phyloP scores from a whole-genome alignment of 2,888 invertebrate species.

The Sinohyriopsis cumingii region DNA sequence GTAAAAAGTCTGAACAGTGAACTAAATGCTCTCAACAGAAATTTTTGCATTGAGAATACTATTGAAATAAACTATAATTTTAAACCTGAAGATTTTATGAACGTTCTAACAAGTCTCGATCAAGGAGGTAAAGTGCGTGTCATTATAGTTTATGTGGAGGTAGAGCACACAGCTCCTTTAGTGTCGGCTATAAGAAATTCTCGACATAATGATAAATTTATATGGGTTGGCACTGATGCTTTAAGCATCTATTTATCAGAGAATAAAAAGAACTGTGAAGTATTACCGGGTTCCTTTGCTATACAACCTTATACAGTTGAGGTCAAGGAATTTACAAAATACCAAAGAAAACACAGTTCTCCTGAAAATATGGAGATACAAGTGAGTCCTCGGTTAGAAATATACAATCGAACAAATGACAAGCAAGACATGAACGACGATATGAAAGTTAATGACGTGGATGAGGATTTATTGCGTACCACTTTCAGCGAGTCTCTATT shows the following conservation, averaged over 20 bases:
- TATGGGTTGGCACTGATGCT: constrained; percentile 66
- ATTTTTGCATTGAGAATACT: constrained; percentile 52
- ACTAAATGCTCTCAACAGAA: constrained; percentile 9
- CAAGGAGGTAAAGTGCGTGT: constrained; percentile 37
- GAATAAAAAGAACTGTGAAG: constrained; percentile 26
- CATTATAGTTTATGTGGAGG: constrained; percentile 61
- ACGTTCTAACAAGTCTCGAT: constrained; percentile 13
- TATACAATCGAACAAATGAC: too few relatives aligned
- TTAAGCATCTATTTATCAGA: constrained; percentile 33
- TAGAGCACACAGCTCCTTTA: constrained; percentile 47
- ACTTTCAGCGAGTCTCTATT: constrained; percentile 34
- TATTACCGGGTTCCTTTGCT: constrained; percentile 32
- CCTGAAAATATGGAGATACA: too few relatives aligned
- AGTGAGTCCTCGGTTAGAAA: too few relatives aligned
- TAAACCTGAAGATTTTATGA: constrained; percentile 9
- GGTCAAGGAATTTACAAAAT: constrained; percentile 12
- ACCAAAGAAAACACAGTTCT: background rate
- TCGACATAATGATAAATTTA: constrained; percentile 47
- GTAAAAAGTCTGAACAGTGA: constrained; percentile 35
- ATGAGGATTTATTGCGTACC: constrained; percentile 15
- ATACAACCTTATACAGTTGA: constrained; percentile 26
- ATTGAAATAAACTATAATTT: constrained; percentile 32
- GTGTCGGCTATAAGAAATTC: constrained; percentile 41
- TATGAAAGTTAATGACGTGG: background rate
- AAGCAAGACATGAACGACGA: too few relatives aligned